Evolutionary conservation across 2,113 vertebrate species (phyloP).

Genomic region (Erpornis zantholeuca): DNA sequence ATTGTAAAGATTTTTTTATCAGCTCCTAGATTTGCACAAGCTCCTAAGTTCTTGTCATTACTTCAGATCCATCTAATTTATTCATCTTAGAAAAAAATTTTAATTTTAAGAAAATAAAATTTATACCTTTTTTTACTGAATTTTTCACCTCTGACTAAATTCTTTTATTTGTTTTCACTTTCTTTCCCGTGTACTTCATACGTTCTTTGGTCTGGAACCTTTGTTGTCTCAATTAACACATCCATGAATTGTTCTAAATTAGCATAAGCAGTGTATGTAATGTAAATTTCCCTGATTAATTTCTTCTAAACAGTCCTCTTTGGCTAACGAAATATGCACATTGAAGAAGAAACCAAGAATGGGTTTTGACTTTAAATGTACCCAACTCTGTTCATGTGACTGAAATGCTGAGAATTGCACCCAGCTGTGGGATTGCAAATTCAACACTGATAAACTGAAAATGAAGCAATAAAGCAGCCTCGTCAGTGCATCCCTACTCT

Average conservation of each 20-base stretch:
- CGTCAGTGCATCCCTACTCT: background rate
- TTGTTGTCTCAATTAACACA: background rate
- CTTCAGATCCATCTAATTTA: background rate
- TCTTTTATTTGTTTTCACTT: background rate
- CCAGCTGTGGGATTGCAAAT: background rate
- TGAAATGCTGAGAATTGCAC: background rate
- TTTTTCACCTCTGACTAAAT: background rate
- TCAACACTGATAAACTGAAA: background rate
- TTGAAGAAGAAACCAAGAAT: background rate
- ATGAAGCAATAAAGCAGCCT: background rate
- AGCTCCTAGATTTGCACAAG: background rate
- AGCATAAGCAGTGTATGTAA: background rate
- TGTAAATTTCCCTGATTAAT: background rate
- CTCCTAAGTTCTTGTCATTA: background rate
- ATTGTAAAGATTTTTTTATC: background rate
- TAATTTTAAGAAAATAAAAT: background rate
- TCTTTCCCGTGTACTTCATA: background rate
- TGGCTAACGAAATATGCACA: background rate
- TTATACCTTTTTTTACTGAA: background rate
- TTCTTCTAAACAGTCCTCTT: background rate
- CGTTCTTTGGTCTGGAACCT: background rate
- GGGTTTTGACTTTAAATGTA: background rate
- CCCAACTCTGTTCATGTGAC: background rate
- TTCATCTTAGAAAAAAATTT: background rate
- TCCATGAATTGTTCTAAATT: background rate